Base-by-base conservation (phyloP, 2,888 invertebrate genomes). In the Drosophila emarginata region DNA sequence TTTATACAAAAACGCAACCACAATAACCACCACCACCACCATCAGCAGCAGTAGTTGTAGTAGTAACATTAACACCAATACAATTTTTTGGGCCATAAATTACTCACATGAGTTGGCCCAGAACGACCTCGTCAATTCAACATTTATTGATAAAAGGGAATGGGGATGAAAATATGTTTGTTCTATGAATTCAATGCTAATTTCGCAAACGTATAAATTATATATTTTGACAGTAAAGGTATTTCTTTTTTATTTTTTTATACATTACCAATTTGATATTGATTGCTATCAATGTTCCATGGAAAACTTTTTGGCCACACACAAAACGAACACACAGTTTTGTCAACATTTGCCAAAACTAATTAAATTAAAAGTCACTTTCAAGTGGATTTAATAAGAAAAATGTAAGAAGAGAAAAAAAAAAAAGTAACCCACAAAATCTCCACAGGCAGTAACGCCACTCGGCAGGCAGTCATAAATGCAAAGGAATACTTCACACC, bases 81-180 rank as follows among this genome's bases (percentile, higher is more conserved):
- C 64, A 67, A 76, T 75, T 77, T 79, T 80, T 77, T 80, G 86
- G 74, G 61, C 76, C 90, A 90, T 90, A 89, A 90, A 89, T 89
- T 75, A 89, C 78, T 75, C 67, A 80, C 80, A 79, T 88, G 77
- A 76, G 72, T 86, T 89, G 89, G 88, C 89, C 90, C 90, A 80
- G 80, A 89, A 90, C 89, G 90, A 90, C 90, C 90, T 89, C 73
- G 61, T 75, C 74, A 72, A 23, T 58, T 72, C 69, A 56, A 60
- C 74, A 72, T 72, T 88, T 86, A 80, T 37, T 18, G 54, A n/a
- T 12, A 15, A 40, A 11, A n/a, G 18, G 21, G 37, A 11, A 14
- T 15, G 15, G 60, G 40, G 40, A 45, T 40, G 37, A 26, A 52
- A 14, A 39, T 21, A 59, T 62, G 57, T 40, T 28, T 53, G 32